Evolutionary conservation across 23 tunicate genomes (phyloP), one percentile per base, ranked within the genome.

Genomic region (Halocynthia roretzi): DNA sequence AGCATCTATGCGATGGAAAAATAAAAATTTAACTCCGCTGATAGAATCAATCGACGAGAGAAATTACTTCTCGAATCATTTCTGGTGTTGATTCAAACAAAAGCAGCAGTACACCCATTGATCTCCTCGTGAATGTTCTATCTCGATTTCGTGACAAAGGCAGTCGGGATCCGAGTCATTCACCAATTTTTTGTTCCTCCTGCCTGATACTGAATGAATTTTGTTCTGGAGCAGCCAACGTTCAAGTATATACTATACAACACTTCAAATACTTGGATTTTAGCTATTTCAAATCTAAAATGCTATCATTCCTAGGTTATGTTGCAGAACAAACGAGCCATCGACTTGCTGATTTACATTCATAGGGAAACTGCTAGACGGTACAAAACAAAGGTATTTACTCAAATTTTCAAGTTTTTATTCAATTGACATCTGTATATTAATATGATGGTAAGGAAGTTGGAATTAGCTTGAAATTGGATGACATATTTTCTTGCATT

Each of bases 61-160:
- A 54, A 9, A 22, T 54, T 19, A 74, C 78, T 18, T 52, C 60
- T 54, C 61, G 56, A 14, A 54, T 74, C 50, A 50, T 74, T 62
- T 22, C 62, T 7, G 17, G 64, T 15, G 56, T 21, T 0, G 62
- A 74, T 22, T 48, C 15, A 11, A 31, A 31, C 44, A 65, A 65
- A 65, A 22, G 56, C 18, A 64, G 52, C 17, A 51, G 8, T 58
- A 48, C 81, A 48, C 71, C 73, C 10, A 51, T 80, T 6, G 83
- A 80, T 7, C 56, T 67, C 8, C 78, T 81, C 6, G 85, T 82
- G 52, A 70, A 74, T 53, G 72, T 82, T 18, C 54, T 75, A 8
- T 15, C 80, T 8, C 80, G 78, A 54, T 82, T 61, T 51, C 80
- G 71, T 22, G 86, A 82, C 40, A 67, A 68, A 44, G 80, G 86